phyloP scores from a whole-genome alignment of 2,113 vertebrate genomes.

The Spermophilus dauricus region DNA sequence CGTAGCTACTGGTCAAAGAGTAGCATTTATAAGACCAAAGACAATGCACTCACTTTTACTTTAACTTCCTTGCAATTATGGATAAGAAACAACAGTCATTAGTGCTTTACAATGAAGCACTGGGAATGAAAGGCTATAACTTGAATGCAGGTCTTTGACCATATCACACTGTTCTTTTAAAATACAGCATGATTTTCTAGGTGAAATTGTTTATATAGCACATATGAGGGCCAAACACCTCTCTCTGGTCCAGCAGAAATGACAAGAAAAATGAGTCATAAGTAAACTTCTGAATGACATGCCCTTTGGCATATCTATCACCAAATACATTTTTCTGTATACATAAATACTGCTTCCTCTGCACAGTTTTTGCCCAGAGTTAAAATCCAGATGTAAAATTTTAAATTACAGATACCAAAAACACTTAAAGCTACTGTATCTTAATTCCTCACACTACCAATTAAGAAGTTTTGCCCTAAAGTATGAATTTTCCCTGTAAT shows the following conservation, averaged over 20 bases:
- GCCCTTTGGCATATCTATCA: neutral
- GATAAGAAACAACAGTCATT: neutral
- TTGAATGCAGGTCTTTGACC: neutral
- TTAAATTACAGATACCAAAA: conserved; percentile 62
- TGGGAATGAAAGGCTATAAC: neutral
- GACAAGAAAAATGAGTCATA: neutral
- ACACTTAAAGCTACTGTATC: conserved; percentile 4
- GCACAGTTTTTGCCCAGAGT: neutral
- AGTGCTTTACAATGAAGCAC: neutral
- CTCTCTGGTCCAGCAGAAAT: conserved; percentile 1
- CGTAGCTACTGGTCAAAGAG: neutral
- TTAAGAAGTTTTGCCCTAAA: conserved; percentile 75
- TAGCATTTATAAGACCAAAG: neutral
- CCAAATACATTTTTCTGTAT: neutral
- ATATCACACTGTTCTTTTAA: neutral
- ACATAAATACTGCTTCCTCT: conserved; percentile 1
- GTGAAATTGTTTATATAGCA: neutral
- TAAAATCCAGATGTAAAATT: conserved; percentile 59
- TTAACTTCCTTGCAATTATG: neutral
- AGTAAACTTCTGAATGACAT: neutral
- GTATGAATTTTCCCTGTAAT: conserved; percentile 65
- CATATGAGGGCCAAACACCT: neutral
- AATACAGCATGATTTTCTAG: neutral
- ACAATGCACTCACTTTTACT: neutral
- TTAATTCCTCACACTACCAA: conserved; percentile 66